Evolutionary conservation across 2,888 invertebrate species (phyloP).

Genomic region (Pristionchus arcanus): DNA sequence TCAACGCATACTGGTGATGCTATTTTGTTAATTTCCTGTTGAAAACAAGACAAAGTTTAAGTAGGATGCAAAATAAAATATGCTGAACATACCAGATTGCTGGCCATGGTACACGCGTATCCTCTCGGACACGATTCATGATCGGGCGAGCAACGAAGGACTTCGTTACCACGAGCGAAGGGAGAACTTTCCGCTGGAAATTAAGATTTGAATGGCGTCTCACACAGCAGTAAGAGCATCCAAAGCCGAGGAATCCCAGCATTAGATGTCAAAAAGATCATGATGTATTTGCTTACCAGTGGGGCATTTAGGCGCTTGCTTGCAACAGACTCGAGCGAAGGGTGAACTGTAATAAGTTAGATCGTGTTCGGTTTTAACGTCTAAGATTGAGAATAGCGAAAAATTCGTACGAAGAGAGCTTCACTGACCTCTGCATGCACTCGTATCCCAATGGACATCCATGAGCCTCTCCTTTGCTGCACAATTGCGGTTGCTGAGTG

Average conservation of each 20-base stretch:
- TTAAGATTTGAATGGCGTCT: too few species aligned
- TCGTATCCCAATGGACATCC: constrained; percentile 51
- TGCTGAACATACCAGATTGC: background rate
- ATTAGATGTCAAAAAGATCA: too few species aligned
- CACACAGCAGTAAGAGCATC: too few species aligned
- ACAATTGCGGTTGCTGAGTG: constrained; percentile 39
- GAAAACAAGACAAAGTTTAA: too few species aligned
- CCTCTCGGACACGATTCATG: constrained; percentile 12
- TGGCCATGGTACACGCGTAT: background rate
- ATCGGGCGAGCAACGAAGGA: constrained; percentile 6
- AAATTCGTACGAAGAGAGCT: background rate
- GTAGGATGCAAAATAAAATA: background rate
- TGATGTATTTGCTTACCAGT: too few species aligned
- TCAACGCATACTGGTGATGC: too few species aligned
- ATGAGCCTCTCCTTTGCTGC: constrained; percentile 35
- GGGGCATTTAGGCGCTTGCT: background rate
- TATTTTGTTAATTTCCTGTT: too few species aligned
- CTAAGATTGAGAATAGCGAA: too few species aligned
- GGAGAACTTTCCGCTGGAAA: background rate
- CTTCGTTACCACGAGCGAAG: background rate
- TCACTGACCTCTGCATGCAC: constrained; percentile 50
- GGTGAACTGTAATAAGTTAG: constrained; percentile 45
- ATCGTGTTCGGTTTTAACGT: too few species aligned
- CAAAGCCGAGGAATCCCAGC: too few species aligned
- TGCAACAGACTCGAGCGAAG: constrained; percentile 39